Conservation (phyloP, 2,888 invertebrate genomes). For the Melieria omissa region DNA sequence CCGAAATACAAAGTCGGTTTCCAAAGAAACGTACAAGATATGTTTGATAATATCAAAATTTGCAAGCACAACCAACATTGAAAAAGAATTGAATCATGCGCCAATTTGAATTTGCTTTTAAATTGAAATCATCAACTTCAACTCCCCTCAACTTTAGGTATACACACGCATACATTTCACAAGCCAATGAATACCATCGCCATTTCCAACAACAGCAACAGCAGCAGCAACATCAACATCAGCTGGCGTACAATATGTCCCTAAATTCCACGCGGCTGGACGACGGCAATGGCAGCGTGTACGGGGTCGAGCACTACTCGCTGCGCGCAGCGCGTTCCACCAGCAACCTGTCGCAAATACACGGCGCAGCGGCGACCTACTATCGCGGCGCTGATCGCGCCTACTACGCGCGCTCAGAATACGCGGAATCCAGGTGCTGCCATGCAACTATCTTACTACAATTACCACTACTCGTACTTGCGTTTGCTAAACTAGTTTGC, state of each 20-base stretch:
- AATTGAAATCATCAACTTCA: slow-evolving; percentile 29
- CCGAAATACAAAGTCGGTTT: too few relatives aligned
- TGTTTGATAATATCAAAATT: too few relatives aligned
- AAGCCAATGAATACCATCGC: slow-evolving; percentile 65
- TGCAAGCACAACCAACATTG: too few relatives aligned
- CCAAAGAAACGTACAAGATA: too few relatives aligned
- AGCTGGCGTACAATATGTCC: slow-evolving; percentile 44
- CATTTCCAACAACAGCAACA: slow-evolving; percentile 54
- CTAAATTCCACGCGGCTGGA: slow-evolving; percentile 54
- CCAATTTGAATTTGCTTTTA: too few relatives aligned
- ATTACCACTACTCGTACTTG: slow-evolving; percentile 35
- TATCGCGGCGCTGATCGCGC: slow-evolving; percentile 45
- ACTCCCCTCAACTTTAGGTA: slow-evolving; percentile 55
- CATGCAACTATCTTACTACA: slow-evolving; percentile 24
- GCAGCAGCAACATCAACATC: slow-evolving; percentile 51
- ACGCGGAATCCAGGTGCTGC: slow-evolving; percentile 61
- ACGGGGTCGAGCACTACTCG: slow-evolving; percentile 39
- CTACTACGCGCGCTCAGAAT: slow-evolving; percentile 60
- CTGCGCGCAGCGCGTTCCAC: slow-evolving; percentile 49
- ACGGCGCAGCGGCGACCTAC: slow-evolving; percentile 41
- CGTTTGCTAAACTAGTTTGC: slow-evolving; percentile 18
- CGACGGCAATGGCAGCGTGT: slow-evolving; percentile 45
- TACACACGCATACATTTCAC: slow-evolving; percentile 66
- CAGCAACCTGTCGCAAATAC: slow-evolving; percentile 54
- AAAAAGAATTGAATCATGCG: too few relatives aligned